A percentile compares a stretch with the other conserved stretches of the same genome.
phyloP scores from a whole-genome alignment of 2,888 invertebrate species.

The Hecatera dysodea region DNA sequence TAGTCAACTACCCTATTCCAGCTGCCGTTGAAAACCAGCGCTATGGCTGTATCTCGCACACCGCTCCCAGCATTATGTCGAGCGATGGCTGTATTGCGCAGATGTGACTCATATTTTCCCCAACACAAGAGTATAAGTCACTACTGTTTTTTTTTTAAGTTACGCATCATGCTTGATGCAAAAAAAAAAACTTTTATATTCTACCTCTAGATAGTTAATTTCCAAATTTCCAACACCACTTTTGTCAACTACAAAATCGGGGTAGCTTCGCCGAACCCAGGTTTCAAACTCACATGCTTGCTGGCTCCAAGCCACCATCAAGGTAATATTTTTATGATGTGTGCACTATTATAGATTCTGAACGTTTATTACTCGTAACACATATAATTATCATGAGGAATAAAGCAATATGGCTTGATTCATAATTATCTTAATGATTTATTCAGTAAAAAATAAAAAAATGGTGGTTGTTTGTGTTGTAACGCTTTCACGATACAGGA shows the following conservation, averaged over 20 bases:
- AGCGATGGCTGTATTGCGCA: too few species aligned
- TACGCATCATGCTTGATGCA: too few species aligned
- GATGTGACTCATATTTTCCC: too few species aligned
- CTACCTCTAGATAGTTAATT: neutral
- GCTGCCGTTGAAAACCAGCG: too few species aligned
- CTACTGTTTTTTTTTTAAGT: too few species aligned
- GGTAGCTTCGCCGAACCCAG: neutral
- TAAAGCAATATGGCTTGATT: neutral
- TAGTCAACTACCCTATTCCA: too few species aligned
- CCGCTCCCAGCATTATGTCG: too few species aligned
- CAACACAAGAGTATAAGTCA: too few species aligned
- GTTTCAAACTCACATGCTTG: rapidly evolving
- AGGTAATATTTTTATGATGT: neutral
- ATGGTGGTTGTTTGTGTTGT: too few species aligned
- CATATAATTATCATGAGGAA: neutral
- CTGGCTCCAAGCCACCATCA: neutral
- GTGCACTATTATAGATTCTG: neutral
- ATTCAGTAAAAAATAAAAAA: slow-evolving; percentile 24
- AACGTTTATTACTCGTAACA: neutral
- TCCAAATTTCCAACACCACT: neutral
- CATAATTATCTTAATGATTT: slow-evolving; percentile 24
- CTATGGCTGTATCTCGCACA: too few species aligned
- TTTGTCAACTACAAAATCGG: neutral
- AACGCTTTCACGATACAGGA: too few species aligned
- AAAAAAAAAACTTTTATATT: too few species aligned